Evolutionary conservation across 2,113 vertebrate genomes (phyloP), one percentile per base, ranked within the genome.

Genomic region (Saguinus midas): DNA sequence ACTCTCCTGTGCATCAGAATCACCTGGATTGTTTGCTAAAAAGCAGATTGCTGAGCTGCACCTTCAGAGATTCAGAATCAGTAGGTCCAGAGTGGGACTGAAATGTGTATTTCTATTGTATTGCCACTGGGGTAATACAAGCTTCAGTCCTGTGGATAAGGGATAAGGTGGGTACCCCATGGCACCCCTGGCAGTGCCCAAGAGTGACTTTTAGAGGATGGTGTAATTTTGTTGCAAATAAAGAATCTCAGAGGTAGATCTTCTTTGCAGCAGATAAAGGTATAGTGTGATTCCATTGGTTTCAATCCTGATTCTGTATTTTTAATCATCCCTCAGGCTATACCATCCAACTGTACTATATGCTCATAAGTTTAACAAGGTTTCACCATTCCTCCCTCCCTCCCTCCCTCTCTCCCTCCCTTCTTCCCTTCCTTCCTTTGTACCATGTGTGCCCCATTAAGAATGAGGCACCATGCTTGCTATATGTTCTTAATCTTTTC

Each of bases 401-500:
- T 52, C 50, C 50, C 50, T 52, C 16, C 52, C 50, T 16, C 14
- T 4, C 43, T 43, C 4, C 43, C 4, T 43, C 43, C 43, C 48
- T 48, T 12, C 48, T 2, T 48, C 2, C 48, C 48, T 50, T 11
- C 37, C 83, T 29, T 40, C 18, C 83, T 50, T 32, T 23, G 20
- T 20, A 48, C 27, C 14, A 4, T 23, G 29, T 83, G 43, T 3
- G 45, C 8, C 17, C n/a, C 68, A 11, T 1, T 13, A 25, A 96
- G 85, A 16, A 83, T 0, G 17, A 87, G 40, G 40, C 21, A 4
- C 5, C 27, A 8, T 6, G 48, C 55, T 87, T 55, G 10, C 52
- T 43, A 10, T 72, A 68, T 79, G 73, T 17, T 88, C 78, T 86
- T 90, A 88, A 96, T 93, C 93, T 93, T 94, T 86, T 48, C 88